These are phyloP conservation scores for Rhinoraja longicauda DNA, from an alignment of 2,797 vertebrate genomes.

Conservation along the genomic window DNA sequence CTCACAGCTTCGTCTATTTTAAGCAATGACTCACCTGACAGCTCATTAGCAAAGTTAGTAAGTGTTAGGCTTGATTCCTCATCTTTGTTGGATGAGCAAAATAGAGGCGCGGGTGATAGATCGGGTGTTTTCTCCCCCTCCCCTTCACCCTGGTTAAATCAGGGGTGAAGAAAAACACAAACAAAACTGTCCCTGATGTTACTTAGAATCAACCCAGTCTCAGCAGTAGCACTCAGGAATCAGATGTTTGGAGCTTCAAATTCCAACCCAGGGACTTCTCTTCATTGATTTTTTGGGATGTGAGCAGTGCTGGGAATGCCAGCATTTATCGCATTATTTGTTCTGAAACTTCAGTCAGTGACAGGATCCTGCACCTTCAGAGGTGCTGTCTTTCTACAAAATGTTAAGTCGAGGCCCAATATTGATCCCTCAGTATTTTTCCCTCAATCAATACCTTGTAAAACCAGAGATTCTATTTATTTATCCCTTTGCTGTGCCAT, in stretches of 20 bases:
- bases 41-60: not conserved
- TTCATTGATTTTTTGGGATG: too few relatives aligned
- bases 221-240: not conserved
- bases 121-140: not conserved
- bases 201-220: not conserved
- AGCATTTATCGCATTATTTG: not conserved
- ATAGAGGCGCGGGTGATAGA: not conserved
- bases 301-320: too few relatives aligned
- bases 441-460: not conserved
- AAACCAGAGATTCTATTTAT: not conserved
- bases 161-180: not conserved
- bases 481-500: not conserved
- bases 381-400: not conserved
- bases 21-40: not conserved
- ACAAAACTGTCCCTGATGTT: not conserved
- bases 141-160: not conserved
- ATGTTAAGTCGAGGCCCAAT: not conserved
- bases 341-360: not conserved
- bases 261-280: not conserved
- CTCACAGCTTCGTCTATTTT: not conserved
- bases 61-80: not conserved
- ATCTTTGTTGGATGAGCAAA: not conserved
- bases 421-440: not conserved
- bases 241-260: not conserved
- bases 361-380: not conserved